These are phyloP conservation scores for Macroramphosus scolopax DNA, from an alignment of 2,797 vertebrate genomes.

Conservation along the genomic window DNA sequence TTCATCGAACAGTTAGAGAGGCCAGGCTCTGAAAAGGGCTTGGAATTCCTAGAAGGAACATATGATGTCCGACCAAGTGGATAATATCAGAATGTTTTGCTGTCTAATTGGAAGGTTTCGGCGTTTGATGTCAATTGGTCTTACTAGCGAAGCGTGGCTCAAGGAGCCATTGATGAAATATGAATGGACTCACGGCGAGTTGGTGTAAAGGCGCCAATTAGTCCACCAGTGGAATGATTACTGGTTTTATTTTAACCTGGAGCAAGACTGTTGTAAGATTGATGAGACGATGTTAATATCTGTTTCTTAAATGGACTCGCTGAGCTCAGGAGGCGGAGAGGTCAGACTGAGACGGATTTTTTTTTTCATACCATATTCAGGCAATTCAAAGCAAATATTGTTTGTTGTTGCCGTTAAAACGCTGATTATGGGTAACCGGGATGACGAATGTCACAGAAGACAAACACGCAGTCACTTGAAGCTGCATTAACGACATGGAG, in stretches of 20 bases:
- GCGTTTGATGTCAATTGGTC: conserved; percentile 68
- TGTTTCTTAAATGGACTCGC: conserved; percentile 44
- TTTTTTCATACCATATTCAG: no score
- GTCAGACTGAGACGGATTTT: no score
- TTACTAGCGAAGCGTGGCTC: conserved; percentile 10
- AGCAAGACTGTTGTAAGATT: conserved; percentile 43
- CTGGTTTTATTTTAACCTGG: conserved; percentile 57
- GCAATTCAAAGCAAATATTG: no score
- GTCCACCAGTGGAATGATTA: conserved; percentile 54
- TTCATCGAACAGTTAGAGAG: conserved; percentile 37
- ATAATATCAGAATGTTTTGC: conserved; percentile 55
- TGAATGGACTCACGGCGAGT: conserved; percentile 59
- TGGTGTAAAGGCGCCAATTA: conserved; percentile 54
- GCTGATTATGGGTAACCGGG: no score
- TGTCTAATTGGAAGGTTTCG: conserved; percentile 67
- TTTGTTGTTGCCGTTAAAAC: no score
- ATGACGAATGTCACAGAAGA: no score
- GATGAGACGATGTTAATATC: conserved; percentile 47
- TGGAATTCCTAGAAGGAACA: conserved; percentile 37
- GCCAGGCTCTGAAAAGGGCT: conserved; percentile 38
- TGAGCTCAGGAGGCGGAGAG: conserved; percentile 4
- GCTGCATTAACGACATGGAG: conserved; percentile 29
- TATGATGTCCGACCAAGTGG: conserved; percentile 70
- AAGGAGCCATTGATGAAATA: conserved; percentile 69
- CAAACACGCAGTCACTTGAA: conserved; percentile 20